Evolutionary conservation across 2,797 vertebrate genomes (phyloP).

Genomic region (Morus bassanus): DNA sequence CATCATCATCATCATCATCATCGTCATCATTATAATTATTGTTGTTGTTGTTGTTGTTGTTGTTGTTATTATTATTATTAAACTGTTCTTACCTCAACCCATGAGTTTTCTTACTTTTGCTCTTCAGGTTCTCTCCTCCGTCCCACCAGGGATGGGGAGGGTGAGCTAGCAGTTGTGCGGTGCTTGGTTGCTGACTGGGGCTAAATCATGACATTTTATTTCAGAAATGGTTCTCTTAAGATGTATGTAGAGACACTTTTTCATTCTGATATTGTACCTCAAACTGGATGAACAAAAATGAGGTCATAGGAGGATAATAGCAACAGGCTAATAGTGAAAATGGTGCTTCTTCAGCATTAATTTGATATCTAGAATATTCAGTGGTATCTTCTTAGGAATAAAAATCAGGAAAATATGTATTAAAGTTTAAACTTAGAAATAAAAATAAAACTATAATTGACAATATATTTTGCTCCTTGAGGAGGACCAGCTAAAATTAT

Average conservation of each 20-base stretch:
- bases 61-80: too few relatives aligned
- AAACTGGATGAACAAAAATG: neutral
- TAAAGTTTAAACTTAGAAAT: neutral
- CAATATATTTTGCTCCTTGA: neutral
- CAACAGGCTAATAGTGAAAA: neutral
- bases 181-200: too few relatives aligned
- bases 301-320: neutral
- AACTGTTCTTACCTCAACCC: too few relatives aligned
- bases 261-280: neutral
- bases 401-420: neutral
- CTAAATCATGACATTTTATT: neutral
- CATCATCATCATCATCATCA: too few relatives aligned
- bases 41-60: too few relatives aligned
- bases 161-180: too few relatives aligned
- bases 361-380: neutral
- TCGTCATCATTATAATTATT: too few relatives aligned
- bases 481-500: neutral
- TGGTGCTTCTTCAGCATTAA: neutral
- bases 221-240: neutral
- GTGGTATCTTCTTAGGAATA: neutral
- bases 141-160: too few relatives aligned
- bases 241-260: accelerated
- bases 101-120: too few relatives aligned
- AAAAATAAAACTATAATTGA: neutral
- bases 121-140: too few relatives aligned